phyloP scores from a whole-genome alignment of 2,113 vertebrate species.

The Solenodon paradoxus region DNA sequence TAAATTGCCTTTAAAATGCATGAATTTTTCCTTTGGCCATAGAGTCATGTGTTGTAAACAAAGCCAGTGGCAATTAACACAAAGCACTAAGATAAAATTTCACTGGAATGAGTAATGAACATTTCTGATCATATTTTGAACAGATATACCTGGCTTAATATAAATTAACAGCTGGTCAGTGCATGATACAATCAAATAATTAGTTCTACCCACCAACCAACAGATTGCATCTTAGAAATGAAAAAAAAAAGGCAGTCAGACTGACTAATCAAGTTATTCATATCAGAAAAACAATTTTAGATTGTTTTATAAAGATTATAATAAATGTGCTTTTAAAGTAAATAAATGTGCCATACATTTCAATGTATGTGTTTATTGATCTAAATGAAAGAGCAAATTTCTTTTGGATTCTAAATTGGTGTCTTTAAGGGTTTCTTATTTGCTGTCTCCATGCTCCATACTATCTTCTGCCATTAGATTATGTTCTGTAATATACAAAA shows the following conservation, averaged over 20 bases:
- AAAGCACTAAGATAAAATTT: constrained; percentile 74
- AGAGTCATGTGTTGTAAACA: constrained; percentile 78
- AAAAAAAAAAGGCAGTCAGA: neutral
- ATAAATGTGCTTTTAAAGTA: neutral
- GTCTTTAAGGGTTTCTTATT: neutral
- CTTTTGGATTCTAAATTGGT: neutral
- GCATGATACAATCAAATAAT: constrained; percentile 60
- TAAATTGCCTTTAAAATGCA: constrained; percentile 72
- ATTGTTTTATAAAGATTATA: neutral
- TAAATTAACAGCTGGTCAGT: constrained; percentile 62
- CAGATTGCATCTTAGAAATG: constrained; percentile 52
- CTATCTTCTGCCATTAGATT: neutral
- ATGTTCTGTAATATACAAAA: neutral
- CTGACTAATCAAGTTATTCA: constrained; percentile 36
- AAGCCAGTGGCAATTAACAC: constrained; percentile 76
- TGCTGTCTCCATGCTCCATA: neutral
- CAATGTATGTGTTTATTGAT: neutral
- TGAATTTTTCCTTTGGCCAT: constrained; percentile 64
- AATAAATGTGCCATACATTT: neutral
- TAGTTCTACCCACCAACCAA: neutral
- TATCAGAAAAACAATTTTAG: neutral
- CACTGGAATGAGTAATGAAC: constrained; percentile 68
- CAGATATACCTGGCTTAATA: constrained; percentile 66
- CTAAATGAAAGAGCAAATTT: neutral
- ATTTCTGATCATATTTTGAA: constrained; percentile 73